Base-by-base conservation (phyloP, 2,888 invertebrate species). In the Cephus pulcher region DNA sequence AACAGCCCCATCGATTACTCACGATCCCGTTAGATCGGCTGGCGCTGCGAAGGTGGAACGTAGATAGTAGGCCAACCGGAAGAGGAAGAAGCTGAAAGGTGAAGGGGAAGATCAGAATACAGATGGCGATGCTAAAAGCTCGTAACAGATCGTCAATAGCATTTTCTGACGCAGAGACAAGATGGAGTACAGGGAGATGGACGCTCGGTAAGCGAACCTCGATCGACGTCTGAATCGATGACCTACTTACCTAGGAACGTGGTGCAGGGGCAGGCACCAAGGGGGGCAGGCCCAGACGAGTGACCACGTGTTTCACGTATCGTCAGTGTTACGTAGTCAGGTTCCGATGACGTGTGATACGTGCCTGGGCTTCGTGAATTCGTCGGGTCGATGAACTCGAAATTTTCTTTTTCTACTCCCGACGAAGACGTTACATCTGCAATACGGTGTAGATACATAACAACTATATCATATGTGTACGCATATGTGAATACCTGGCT, bases 1-100 rank as follows among this genome's bases (percentile, higher is more conserved):
- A 4, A 34, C 71, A 12, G 71, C 12, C 71, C 71, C 71, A 80
- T 82, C 87, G 88, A 88, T 89, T 89, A 89, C 89, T 89, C 89
- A 89, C 86, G 86, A 84, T 89, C 86, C 89, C 89, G 88, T 89
- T 89, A 89, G 84, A 40, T 30, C 75, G 69, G 33, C 75, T 34
- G 68, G 69, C 69, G 75, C 69, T 33, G 12, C 2, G 33, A 32
- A 32, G 71, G 33, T 6, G 3, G 35, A 33, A 23, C 32, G 56
- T 30, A 12, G 75, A 75, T 74, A 11, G 33, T 33, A 33, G n/a
- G 15, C n/a, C 34, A 35, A 15, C 3, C 34, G 74, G 12, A 37
- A 34, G 69, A 56, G 35, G 69, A 34, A 56, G 73, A 56, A 71
- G 32, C 74, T 34, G 73, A 34, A 32, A 76, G 40, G 34, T 1